phyloP scores from a whole-genome alignment of 2,113 vertebrate genomes.

The Petrocephalus zakoni region DNA sequence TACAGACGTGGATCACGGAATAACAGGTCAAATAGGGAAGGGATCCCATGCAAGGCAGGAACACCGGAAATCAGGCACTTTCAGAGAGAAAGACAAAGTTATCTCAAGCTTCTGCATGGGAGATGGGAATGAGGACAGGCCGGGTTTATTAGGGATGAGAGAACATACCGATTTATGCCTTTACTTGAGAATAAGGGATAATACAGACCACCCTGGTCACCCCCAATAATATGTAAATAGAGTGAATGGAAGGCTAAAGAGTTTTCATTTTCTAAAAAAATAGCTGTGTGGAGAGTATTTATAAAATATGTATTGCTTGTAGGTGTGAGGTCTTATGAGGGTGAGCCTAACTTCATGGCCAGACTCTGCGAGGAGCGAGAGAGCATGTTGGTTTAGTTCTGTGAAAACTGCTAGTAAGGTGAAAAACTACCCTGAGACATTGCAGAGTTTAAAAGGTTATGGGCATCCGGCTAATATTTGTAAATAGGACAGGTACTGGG shows the following conservation, averaged over 20 bases:
- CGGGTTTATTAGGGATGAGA: neutral
- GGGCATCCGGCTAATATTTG: neutral
- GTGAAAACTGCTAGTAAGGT: neutral
- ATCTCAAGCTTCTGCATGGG: neutral
- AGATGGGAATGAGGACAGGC: neutral
- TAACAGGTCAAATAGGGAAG: neutral
- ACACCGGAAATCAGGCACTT: neutral
- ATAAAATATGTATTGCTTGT: conserved; percentile 3
- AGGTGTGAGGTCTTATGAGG: neutral
- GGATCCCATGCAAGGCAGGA: neutral
- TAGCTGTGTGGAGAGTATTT: neutral
- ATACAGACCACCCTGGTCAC: neutral
- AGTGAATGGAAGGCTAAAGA: neutral
- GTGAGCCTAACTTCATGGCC: neutral
- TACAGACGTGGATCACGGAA: neutral
- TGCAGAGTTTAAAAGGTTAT: neutral
- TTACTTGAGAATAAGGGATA: neutral
- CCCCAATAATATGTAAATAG: neutral
- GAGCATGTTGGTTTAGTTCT: neutral
- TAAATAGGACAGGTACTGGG: neutral
- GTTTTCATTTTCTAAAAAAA: conserved; percentile 2
- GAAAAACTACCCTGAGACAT: neutral
- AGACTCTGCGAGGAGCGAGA: neutral
- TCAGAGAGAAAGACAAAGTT: neutral
- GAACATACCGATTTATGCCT: neutral